A percentile compares a stretch with the other conserved stretches of the same genome.
Evolutionary conservation across 2,888 invertebrate species (phyloP).

Genomic region (Gastrophysa polygoni): DNA sequence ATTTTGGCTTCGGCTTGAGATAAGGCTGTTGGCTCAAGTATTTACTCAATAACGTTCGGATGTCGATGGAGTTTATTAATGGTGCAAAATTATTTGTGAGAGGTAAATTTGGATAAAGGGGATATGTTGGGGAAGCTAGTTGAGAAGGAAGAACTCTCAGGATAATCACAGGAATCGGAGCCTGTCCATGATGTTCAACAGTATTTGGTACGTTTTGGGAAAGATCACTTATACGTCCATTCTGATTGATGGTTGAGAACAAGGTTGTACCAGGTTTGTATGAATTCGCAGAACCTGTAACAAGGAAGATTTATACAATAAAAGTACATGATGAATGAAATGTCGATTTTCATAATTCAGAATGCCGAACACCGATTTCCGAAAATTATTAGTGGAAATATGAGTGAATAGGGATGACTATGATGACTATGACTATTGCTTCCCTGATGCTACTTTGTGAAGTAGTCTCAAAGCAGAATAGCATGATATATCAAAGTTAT

Average conservation of each 20-base stretch:
- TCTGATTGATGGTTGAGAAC: conserved; percentile 50
- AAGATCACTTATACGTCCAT: conserved; percentile 60
- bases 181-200: conserved; percentile 51
- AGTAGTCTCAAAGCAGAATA: too few species aligned
- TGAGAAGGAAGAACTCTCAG: conserved; percentile 65
- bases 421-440: too few species aligned
- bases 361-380: too few species aligned
- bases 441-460: too few species aligned
- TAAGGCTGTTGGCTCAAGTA: conserved; percentile 47
- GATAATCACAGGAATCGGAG: conserved; percentile 65
- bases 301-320: not conserved
- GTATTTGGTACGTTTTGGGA: conserved; percentile 60
- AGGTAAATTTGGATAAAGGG: conserved; percentile 64
- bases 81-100: conserved; percentile 63
- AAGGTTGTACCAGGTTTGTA: conserved; percentile 52
- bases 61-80: conserved; percentile 63
- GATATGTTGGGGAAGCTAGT: conserved; percentile 61
- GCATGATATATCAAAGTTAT: too few species aligned
- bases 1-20: not conserved
- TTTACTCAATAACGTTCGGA: conserved; percentile 63
- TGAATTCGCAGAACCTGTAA: conserved; percentile 7
- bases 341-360: too few species aligned
- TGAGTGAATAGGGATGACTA: too few species aligned
- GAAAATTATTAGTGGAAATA: too few species aligned
- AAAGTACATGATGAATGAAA: too few species aligned